Percentiles rank a stretch among this genome's conserved stretches.
These are phyloP conservation scores for Calcarius lapponicus DNA, from an alignment of 2,797 vertebrate genomes.

Conservation along the genomic window DNA sequence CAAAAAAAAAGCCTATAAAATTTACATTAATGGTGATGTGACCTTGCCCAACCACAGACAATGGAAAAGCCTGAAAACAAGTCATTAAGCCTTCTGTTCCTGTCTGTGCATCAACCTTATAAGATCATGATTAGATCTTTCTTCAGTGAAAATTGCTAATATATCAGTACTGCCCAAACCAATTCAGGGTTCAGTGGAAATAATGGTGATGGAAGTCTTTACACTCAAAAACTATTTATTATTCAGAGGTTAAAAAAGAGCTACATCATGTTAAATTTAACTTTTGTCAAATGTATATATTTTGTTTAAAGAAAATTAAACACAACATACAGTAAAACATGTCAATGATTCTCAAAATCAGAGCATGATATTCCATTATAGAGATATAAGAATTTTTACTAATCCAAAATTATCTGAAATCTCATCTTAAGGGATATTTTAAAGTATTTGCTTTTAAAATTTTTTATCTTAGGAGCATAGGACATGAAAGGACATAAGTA, in stretches of 20 bases:
- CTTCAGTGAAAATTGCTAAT: background rate
- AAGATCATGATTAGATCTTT: background rate
- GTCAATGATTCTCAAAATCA: background rate
- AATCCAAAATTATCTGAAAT: background rate
- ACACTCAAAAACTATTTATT: background rate
- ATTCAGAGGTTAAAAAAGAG: background rate
- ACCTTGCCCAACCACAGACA: background rate
- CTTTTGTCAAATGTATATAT: background rate
- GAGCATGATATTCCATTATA: background rate
- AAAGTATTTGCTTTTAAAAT: background rate
- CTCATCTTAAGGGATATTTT: background rate
- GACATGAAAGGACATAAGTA: background rate
- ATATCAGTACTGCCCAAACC: background rate
- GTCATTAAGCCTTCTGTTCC: background rate
- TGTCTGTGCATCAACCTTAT: background rate
- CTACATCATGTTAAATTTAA: background rate
- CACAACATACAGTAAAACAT: background rate
- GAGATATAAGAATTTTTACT: background rate
- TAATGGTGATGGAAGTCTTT: background rate
- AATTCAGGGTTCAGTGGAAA: background rate
- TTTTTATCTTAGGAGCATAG: background rate
- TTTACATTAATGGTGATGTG: background rate
- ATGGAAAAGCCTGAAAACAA: background rate
- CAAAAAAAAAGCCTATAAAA: accelerated
- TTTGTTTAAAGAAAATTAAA: background rate